Conservation (phyloP, 37 sponge, comb jelly and placozoan species). For the Oscarella lobularis region DNA sequence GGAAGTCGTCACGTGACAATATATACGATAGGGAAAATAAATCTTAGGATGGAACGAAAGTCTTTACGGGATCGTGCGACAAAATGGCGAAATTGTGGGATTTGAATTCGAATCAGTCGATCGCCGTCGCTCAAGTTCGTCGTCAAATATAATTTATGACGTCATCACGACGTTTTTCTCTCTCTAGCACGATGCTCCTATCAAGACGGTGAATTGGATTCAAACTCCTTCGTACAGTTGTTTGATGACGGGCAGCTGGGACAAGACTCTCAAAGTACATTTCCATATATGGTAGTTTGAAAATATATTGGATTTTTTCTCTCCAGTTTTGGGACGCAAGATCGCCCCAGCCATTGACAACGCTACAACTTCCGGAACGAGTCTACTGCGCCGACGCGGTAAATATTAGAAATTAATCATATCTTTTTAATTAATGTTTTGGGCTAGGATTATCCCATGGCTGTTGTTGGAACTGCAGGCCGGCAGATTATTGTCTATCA, state of each 20-base stretch:
- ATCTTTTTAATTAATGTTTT: background rate
- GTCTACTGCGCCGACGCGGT: constrained; percentile 92
- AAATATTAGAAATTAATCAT: constrained; percentile 6
- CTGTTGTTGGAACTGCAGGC: constrained; percentile 69
- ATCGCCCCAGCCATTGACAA: constrained; percentile 50
- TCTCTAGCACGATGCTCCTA: constrained; percentile 71
- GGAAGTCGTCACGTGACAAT: too few species aligned
- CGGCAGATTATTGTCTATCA: constrained; percentile 45
- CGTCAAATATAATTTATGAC: constrained; percentile 5
- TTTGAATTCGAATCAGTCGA: constrained; percentile 77
- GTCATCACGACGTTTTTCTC: background rate
- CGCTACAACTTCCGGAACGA: constrained; percentile 68
- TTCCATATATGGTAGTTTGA: constrained; percentile 17
- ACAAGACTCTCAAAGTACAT: constrained; percentile 91
- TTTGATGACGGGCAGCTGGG: constrained; percentile 89
- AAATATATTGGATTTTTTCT: background rate
- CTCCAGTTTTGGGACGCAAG: constrained; percentile 85
- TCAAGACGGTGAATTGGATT: constrained; percentile 79
- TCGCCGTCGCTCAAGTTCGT: constrained; percentile 54
- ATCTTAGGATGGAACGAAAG: constrained; percentile 42
- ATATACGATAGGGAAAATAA: background rate
- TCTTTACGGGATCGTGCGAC: constrained; percentile 80
- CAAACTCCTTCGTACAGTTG: constrained; percentile 69
- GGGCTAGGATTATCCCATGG: constrained; percentile 56
- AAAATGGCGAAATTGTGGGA: constrained; percentile 96